Percentiles rank a stretch among this genome's conserved stretches.
Conservation (phyloP, 2,797 vertebrate species). For the Poeciliopsis turneri region DNA sequence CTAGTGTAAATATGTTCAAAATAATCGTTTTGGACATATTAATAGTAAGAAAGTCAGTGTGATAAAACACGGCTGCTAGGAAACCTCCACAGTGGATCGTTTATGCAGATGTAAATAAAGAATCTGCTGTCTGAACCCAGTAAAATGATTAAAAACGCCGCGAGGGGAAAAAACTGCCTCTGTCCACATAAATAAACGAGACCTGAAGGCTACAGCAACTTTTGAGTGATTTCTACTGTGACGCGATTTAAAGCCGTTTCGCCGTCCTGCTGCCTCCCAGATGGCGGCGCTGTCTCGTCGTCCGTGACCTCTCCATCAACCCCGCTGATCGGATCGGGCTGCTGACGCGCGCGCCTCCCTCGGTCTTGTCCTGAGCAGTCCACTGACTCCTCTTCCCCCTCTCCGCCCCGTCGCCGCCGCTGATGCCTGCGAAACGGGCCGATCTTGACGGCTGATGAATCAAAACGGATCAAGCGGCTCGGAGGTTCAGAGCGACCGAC, state of each 20-base stretch:
- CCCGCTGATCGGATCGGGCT: background rate
- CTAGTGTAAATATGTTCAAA: background rate
- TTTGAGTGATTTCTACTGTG: slow-evolving; percentile 1
- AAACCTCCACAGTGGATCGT: background rate
- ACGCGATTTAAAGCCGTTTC: slow-evolving; percentile 8
- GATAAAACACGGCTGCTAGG: background rate
- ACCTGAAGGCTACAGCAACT: slow-evolving; percentile 23
- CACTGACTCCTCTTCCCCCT: slow-evolving; percentile 27
- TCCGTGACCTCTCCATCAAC: slow-evolving; percentile 25
- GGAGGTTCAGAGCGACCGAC: slow-evolving; percentile 26
- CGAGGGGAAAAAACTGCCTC: background rate
- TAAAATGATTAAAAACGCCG: slow-evolving; percentile 3
- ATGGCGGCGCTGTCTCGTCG: slow-evolving; percentile 3
- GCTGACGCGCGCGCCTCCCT: slow-evolving; percentile 21
- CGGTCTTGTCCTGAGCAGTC: slow-evolving; percentile 29
- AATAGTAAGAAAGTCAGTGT: background rate
- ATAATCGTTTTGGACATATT: background rate
- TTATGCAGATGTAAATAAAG: background rate
- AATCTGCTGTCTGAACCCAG: background rate
- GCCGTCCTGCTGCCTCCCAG: background rate
- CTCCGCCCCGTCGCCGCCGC: background rate
- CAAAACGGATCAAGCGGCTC: slow-evolving; percentile 36
- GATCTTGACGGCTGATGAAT: slow-evolving; percentile 47
- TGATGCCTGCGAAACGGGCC: slow-evolving; percentile 16
- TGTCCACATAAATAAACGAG: background rate